Conservation (phyloP, 2,113 vertebrate genomes). For the Cichladusa arquata region DNA sequence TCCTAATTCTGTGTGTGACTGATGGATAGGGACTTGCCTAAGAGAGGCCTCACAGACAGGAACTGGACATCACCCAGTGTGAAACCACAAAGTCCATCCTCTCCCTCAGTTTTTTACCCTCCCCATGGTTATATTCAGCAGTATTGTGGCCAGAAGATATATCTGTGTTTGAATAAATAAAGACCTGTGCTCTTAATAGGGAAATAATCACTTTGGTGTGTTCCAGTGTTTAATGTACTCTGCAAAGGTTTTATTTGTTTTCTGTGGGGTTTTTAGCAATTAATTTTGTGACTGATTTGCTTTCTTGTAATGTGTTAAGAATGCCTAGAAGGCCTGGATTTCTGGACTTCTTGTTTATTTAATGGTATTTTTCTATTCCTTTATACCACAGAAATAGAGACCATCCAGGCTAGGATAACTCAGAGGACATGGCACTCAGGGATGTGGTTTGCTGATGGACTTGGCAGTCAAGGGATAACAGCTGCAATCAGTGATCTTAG, state of each 20-base stretch:
- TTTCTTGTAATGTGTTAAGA: neutral
- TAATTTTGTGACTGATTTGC: neutral
- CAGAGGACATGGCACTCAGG: neutral
- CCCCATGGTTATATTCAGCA: neutral
- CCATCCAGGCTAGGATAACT: neutral
- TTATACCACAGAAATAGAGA: neutral
- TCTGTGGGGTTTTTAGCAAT: neutral
- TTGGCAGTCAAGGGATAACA: neutral
- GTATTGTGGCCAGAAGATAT: neutral
- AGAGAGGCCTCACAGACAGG: neutral
- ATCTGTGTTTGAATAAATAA: neutral
- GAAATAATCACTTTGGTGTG: neutral
- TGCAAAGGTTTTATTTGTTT: neutral
- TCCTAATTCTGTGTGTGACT: neutral
- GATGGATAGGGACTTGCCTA: neutral
- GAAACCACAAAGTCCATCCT: neutral
- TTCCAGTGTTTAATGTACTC: neutral
- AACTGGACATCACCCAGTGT: neutral
- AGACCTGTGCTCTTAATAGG: neutral
- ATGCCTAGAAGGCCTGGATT: neutral
- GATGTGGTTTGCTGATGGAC: neutral
- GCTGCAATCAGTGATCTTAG: neutral
- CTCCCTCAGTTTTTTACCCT: neutral
- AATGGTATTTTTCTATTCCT: neutral
- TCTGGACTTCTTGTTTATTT: neutral